A percentile compares a stretch with the other conserved stretches of the same genome.
These are phyloP conservation scores for Caenorhabditis virilis DNA, from an alignment of 2,888 invertebrate species.

Conservation along the genomic window DNA sequence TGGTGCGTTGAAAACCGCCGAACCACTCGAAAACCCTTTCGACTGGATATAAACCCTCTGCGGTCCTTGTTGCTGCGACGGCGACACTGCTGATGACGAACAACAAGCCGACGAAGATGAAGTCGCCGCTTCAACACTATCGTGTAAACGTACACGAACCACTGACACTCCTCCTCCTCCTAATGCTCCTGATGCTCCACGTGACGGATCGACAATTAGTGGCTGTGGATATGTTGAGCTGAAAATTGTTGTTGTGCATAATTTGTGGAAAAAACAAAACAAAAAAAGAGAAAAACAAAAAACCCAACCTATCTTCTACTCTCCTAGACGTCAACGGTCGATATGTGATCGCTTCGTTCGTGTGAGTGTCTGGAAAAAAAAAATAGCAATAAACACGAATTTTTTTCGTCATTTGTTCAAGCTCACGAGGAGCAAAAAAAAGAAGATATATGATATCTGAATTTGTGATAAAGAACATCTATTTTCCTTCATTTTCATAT, in stretches of 20 bases:
- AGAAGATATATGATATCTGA: neutral
- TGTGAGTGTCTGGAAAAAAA: neutral
- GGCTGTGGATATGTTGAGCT: constrained; percentile 20
- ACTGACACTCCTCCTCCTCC: constrained; percentile 10
- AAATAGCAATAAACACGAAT: neutral
- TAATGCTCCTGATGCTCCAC: too few relatives aligned
- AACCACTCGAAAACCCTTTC: neutral
- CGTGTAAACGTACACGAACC: constrained; percentile 17
- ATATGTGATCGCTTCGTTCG: constrained; percentile 35
- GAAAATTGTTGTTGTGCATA: neutral
- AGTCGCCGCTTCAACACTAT: too few relatives aligned
- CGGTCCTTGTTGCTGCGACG: too few relatives aligned
- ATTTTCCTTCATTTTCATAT: neutral
- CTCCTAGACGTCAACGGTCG: constrained; percentile 16
- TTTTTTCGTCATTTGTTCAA: neutral
- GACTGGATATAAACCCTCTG: too few relatives aligned
- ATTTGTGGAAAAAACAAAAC: neutral
- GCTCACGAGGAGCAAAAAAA: neutral
- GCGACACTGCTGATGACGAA: constrained; percentile 2
- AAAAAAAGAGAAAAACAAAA: neutral
- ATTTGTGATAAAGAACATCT: neutral
- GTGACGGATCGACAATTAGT: constrained; percentile 19
- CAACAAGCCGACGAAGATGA: constrained; percentile 4
- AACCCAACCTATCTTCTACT: neutral
- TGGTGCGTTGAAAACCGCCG: constrained; percentile 20